Percentiles rank a stretch among this genome's conserved stretches.
phyloP scores from a whole-genome alignment of 2,113 vertebrate genomes.

The Narcine bancroftii region DNA sequence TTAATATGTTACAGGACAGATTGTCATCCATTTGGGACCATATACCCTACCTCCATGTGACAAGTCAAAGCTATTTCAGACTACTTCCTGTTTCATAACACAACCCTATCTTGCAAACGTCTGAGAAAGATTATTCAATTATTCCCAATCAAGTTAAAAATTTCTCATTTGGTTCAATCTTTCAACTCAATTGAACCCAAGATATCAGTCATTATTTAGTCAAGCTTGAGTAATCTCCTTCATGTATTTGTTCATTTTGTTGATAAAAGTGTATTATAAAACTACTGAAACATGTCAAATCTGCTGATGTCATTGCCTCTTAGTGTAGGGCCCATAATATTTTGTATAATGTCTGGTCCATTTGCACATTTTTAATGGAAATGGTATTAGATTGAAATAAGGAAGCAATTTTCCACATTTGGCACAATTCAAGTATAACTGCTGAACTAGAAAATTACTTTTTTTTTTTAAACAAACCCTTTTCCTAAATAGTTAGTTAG shows the following conservation, averaged over 20 bases:
- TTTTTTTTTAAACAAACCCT: not conserved
- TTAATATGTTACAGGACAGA: not conserved
- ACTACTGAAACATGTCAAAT: not conserved
- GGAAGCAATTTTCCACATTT: slow-evolving; percentile 5
- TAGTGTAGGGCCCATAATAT: not conserved
- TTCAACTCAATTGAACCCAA: not conserved
- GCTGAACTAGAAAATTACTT: not conserved
- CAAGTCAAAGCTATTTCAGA: not conserved
- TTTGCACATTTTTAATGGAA: not conserved
- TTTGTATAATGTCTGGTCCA: not conserved
- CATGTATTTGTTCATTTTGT: not conserved
- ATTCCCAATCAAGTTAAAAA: not conserved
- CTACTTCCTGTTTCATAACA: not conserved
- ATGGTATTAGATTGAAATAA: not conserved
- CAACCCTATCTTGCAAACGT: not conserved
- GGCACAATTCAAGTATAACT: not conserved
- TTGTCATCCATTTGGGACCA: not conserved
- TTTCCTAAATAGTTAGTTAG: not conserved
- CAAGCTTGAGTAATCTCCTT: not conserved
- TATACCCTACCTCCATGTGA: not conserved
- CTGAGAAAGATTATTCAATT: not conserved
- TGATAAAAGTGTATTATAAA: not conserved
- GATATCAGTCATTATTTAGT: not conserved
- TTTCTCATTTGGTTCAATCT: not conserved
- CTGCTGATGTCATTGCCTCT: not conserved